These are phyloP conservation scores for Columbina picui DNA, from an alignment of 2,113 vertebrate species.

Conservation along the genomic window DNA sequence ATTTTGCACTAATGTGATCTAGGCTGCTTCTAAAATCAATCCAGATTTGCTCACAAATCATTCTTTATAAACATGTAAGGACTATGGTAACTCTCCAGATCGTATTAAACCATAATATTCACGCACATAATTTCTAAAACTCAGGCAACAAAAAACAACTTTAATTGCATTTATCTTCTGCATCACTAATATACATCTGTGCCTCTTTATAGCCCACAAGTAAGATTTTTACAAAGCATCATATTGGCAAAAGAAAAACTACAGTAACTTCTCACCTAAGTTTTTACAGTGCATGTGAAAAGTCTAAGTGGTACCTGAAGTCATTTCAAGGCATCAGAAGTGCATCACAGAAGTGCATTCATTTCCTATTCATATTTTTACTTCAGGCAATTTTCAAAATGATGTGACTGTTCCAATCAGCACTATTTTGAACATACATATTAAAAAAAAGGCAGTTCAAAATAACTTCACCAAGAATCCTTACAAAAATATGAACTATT, in stretches of 20 bases:
- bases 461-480: background rate
- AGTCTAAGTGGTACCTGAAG: background rate
- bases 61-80: background rate
- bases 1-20: background rate
- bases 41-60: background rate
- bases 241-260: background rate
- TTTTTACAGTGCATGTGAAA: background rate
- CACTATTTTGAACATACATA: background rate
- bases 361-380: background rate
- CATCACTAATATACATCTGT: background rate
- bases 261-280: background rate
- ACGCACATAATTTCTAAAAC: background rate
- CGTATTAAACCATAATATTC: background rate
- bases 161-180: background rate
- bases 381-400: background rate
- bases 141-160: background rate
- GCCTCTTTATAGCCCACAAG: background rate
- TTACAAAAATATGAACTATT: background rate
- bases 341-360: background rate
- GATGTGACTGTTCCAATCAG: background rate
- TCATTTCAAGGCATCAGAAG: background rate
- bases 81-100: background rate
- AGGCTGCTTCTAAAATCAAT: background rate
- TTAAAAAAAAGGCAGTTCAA: background rate
- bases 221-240: background rate